Evolutionary conservation across 2,888 invertebrate genomes (phyloP).

Genomic region (Acanthosepion esculentum): DNA sequence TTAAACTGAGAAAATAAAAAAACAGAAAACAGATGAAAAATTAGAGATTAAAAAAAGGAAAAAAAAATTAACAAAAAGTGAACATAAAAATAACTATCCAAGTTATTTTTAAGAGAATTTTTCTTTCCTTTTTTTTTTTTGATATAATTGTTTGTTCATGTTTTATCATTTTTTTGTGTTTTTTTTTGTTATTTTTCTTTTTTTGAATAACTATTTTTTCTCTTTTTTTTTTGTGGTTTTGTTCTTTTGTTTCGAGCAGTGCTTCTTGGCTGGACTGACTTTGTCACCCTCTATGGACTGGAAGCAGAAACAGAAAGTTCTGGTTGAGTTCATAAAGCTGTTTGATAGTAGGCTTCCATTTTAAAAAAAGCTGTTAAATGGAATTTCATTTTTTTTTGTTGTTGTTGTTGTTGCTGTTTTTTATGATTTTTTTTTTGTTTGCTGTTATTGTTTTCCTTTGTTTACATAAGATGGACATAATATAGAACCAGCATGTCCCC

Average conservation of each 20-base stretch:
- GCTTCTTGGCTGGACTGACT: slow-evolving; percentile 47
- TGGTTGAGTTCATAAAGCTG: slow-evolving; percentile 42
- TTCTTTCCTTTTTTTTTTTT: slow-evolving; percentile 33
- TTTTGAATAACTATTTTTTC: slow-evolving; percentile 33
- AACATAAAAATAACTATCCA: neutral
- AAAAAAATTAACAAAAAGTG: neutral
- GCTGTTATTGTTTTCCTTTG: neutral
- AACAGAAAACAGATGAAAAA: slow-evolving; percentile 38
- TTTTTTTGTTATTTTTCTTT: neutral
- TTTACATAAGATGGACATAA: slow-evolving; percentile 43
- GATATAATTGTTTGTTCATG: slow-evolving; percentile 17
- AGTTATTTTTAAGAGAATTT: neutral
- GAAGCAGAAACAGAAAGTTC: slow-evolving; percentile 43
- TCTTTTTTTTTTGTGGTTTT: neutral
- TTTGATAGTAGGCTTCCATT: slow-evolving; percentile 40
- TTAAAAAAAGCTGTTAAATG: slow-evolving; percentile 43
- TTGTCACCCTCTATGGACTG: slow-evolving; percentile 43
- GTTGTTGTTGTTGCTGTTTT: too few relatives aligned
- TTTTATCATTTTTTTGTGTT: neutral
- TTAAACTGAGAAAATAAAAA: neutral
- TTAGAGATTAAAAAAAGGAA: neutral
- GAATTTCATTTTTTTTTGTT: neutral
- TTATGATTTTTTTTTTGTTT: neutral
- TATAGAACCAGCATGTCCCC: slow-evolving; percentile 44
- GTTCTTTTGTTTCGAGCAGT: slow-evolving; percentile 38